Percentiles rank a stretch among this genome's conserved stretches.
Conservation (phyloP, 2,113 vertebrate species). For the Gopherus flavomarginatus region DNA sequence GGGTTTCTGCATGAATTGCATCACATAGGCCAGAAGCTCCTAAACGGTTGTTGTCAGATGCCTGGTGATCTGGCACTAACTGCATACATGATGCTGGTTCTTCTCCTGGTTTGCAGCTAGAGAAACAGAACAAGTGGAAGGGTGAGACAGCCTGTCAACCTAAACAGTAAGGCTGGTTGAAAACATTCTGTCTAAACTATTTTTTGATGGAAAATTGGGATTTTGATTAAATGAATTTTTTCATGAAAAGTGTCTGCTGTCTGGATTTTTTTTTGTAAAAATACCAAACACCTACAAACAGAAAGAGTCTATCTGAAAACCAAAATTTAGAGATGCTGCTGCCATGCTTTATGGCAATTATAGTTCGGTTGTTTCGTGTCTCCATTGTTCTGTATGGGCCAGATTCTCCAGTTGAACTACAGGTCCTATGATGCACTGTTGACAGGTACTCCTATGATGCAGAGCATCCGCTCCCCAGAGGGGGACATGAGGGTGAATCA, state of each 20-base stretch:
- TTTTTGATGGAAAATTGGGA: not conserved
- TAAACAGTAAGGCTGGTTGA: not conserved
- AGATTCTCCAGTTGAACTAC: not conserved
- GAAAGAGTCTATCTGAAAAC: not conserved
- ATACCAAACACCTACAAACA: rapidly evolving
- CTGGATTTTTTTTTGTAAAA: not conserved
- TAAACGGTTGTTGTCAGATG: not conserved
- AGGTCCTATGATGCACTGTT: not conserved
- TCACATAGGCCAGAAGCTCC: not conserved
- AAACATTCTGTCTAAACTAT: not conserved
- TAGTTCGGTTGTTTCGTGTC: not conserved
- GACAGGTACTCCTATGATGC: not conserved
- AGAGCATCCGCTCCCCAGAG: not conserved
- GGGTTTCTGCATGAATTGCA: not conserved
- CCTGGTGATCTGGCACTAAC: not conserved
- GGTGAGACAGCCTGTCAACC: not conserved
- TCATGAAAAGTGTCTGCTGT: rapidly evolving
- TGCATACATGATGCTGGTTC: not conserved
- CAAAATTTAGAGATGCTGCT: not conserved
- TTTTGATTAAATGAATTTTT: not conserved
- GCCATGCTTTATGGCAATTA: not conserved
- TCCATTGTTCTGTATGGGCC: not conserved
- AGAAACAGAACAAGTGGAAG: not conserved
- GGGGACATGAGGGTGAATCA: not conserved
- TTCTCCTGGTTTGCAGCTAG: not conserved